Conservation (phyloP, 1,140 invertebrate genomes). For the Drosophila hydei region DNA sequence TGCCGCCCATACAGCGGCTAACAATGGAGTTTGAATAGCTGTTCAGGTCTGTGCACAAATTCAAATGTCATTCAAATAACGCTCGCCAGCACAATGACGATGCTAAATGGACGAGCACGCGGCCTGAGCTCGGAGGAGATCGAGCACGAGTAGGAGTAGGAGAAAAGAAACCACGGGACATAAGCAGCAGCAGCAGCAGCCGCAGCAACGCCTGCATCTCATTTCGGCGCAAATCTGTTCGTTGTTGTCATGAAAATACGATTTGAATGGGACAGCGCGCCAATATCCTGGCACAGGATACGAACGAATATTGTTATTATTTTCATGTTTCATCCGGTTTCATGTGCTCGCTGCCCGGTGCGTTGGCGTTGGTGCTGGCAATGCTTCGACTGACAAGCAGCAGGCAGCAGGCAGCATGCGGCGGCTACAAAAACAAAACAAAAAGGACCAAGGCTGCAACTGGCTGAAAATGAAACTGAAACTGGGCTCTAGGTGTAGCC, state of each 20-base stretch:
- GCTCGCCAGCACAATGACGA: constrained; percentile 66
- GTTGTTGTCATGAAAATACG: constrained; percentile 44
- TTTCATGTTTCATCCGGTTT: constrained; percentile 76
- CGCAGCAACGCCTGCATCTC: constrained; percentile 68
- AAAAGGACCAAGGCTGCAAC: constrained; percentile 16
- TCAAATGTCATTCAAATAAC: constrained; percentile 78
- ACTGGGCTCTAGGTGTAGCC: constrained; percentile 30
- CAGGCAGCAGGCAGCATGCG: not conserved
- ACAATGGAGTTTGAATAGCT: constrained; percentile 46
- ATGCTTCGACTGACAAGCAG: not conserved
- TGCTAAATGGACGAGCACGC: constrained; percentile 56
- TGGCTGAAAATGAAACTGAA: constrained; percentile 43
- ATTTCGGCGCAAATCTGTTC: constrained; percentile 58
- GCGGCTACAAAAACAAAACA: constrained; percentile 58
- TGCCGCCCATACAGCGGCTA: constrained; percentile 33
- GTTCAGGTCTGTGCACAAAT: constrained; percentile 56
- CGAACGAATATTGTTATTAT: constrained; percentile 73
- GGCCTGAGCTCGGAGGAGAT: constrained; percentile 40
- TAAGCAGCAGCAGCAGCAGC: constrained; percentile 30
- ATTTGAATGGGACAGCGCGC: constrained; percentile 52
- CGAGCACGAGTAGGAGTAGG: constrained; percentile 6
- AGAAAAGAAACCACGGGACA: constrained; percentile 42
- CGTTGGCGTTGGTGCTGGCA: constrained; percentile 32
- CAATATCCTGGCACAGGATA: constrained; percentile 80
- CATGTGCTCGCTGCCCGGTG: constrained; percentile 58